Evolutionary conservation across 2,888 invertebrate genomes (phyloP), one percentile per base, ranked within the genome.

Genomic region (Glaucopsyche alexis): DNA sequence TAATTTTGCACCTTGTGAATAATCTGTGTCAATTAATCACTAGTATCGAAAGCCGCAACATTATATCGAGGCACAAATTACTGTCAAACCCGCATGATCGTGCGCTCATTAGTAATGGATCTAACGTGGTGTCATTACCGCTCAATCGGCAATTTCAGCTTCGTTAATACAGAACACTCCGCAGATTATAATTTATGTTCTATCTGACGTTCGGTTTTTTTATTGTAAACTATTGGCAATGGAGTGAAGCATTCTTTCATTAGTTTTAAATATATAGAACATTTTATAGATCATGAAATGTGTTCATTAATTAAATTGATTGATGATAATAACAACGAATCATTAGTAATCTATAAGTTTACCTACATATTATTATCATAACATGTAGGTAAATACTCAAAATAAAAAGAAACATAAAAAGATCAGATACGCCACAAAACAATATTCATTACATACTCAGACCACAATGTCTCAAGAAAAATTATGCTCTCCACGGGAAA

Each of bases 71-170:
- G 40, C 11, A 50, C 40, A 74, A 79, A 77, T 79, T 72, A 78
- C 75, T 75, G 79, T 79, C 83, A 84, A 75, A 77, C 80, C 77
- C 78, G 81, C 80, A 81, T 83, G 81, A 80, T 79, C 79, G 79
- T 77, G 76, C 76, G 79, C 80, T 90, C 90, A 86, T 90, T 89
- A 89, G 85, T 80, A 80, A 84, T 60, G 71, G 42, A 71, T 79
- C 80, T 79, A 80, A 80, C 76, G 82, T 80, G 77, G 78, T 77
- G 76, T 80, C 79, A 79, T 78, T 78, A 78, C 76, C 78, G 76
- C 77, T 79, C 79, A 77, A 76, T 75, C 75, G 71, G 64, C 72
- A 72, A 64, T 50, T 74, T 47, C 70, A 71, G 29, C 72, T 73
- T 77, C 77, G 76, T 77, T 77, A 77, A 77, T 76, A 77, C 76